phyloP scores from a whole-genome alignment of 2,113 vertebrate species.

The Hippoglossus stenolepis region DNA sequence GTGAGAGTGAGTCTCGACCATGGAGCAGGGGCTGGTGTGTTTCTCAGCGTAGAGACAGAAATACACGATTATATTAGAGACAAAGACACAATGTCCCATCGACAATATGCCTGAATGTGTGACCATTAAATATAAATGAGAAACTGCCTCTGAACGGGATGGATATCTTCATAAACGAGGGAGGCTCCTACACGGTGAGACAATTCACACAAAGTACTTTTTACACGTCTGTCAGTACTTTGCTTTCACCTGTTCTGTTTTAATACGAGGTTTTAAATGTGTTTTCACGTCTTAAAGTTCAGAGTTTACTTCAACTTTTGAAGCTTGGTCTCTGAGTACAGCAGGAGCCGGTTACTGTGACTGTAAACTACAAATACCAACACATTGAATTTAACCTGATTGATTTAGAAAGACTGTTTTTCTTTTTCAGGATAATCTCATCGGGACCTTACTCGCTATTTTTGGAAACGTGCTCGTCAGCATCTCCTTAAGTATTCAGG shows the following conservation, averaged over 20 bases:
- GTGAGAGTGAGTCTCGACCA: slow-evolving; percentile 38
- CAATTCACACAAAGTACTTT: not conserved
- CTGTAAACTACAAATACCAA: not conserved
- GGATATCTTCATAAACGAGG: slow-evolving; percentile 10
- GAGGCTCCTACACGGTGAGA: slow-evolving; percentile 73
- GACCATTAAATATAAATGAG: not conserved
- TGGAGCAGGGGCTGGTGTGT: not conserved
- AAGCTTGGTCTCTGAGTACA: too few relatives aligned
- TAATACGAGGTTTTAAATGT: too few relatives aligned
- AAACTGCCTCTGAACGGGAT: slow-evolving; percentile 5
- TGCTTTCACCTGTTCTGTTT: too few relatives aligned
- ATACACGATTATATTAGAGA: not conserved
- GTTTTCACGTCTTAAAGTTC: too few relatives aligned
- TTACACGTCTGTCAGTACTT: too few relatives aligned
- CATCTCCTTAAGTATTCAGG: slow-evolving; percentile 94
- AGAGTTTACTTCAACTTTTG: too few relatives aligned
- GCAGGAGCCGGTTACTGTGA: not conserved
- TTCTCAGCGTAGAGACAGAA: not conserved
- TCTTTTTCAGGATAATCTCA: slow-evolving; percentile 90
- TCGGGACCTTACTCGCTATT: slow-evolving; percentile 94
- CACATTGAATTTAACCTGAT: not conserved
- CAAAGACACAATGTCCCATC: not conserved
- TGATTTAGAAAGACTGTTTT: not conserved
- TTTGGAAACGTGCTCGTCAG: slow-evolving; percentile 95
- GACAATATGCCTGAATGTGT: not conserved